phyloP scores from a whole-genome alignment of 2,113 vertebrate genomes.

The Philantomba maxwellii region DNA sequence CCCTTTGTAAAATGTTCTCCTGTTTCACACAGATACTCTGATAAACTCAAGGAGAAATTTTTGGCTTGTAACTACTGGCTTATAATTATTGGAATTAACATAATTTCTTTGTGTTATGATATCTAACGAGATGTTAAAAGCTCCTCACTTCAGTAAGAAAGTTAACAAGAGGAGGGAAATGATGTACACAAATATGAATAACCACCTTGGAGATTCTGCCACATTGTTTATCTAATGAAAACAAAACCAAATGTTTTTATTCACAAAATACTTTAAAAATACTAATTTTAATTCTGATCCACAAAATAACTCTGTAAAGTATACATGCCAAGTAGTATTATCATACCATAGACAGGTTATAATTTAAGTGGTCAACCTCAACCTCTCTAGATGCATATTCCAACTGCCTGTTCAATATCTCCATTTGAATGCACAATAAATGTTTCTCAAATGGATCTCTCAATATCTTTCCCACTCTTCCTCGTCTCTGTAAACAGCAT shows the following conservation, averaged over 20 bases:
- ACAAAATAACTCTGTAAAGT: neutral
- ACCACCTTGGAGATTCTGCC: neutral
- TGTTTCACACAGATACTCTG: neutral
- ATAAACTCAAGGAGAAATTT: neutral
- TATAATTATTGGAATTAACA: neutral
- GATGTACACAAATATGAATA: neutral
- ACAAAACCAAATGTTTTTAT: neutral
- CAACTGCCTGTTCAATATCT: neutral
- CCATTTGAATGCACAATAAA: neutral
- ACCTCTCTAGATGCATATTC: neutral
- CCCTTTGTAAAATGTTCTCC: neutral
- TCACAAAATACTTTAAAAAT: neutral
- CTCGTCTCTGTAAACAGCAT: neutral
- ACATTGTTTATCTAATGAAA: neutral
- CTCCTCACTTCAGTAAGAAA: neutral
- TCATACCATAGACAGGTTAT: neutral
- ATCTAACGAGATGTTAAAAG: neutral
- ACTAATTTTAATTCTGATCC: neutral
- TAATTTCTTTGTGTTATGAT: neutral
- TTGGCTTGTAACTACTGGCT: neutral
- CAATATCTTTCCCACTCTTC: neutral
- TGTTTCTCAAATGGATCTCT: neutral
- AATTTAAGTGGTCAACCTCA: neutral
- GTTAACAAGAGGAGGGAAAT: neutral
- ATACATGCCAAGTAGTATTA: neutral